Evolutionary conservation across 2,113 vertebrate genomes (phyloP).

Genomic region (Melospiza melodia): DNA sequence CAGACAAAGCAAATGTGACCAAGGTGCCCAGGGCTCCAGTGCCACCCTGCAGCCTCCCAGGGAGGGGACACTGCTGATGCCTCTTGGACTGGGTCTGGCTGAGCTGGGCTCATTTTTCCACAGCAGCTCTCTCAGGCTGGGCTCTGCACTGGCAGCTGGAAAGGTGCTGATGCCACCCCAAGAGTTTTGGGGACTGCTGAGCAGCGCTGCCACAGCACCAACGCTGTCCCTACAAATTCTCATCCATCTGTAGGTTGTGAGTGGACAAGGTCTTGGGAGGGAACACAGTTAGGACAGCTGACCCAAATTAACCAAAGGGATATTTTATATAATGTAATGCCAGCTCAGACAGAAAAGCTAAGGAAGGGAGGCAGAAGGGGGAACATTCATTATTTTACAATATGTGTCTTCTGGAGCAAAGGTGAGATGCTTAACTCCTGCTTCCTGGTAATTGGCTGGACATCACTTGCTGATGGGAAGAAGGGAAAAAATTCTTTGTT

Average conservation of each 20-base stretch:
- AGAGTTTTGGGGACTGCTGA: neutral
- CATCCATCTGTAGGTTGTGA: accelerated
- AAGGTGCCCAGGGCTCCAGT: no score
- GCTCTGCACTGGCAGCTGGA: neutral
- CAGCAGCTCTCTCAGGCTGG: neutral
- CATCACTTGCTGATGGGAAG: neutral
- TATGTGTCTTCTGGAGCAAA: neutral
- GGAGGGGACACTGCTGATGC: neutral
- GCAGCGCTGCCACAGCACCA: neutral
- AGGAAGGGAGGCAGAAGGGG: neutral
- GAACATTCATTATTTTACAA: neutral
- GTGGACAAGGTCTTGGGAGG: neutral
- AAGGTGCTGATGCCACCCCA: neutral
- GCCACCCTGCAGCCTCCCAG: neutral
- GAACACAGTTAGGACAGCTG: neutral
- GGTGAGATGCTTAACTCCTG: neutral
- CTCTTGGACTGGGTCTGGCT: neutral
- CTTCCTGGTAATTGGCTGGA: neutral
- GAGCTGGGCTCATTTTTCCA: neutral
- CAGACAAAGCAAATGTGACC: neutral
- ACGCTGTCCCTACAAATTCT: accelerated
- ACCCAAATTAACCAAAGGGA: neutral
- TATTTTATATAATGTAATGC: neutral
- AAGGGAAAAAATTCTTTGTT: neutral
- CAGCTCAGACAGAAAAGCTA: neutral